Evolutionary conservation across 2,113 vertebrate species (phyloP), one percentile per base, ranked within the genome.

Genomic region (Cacatua alba): DNA sequence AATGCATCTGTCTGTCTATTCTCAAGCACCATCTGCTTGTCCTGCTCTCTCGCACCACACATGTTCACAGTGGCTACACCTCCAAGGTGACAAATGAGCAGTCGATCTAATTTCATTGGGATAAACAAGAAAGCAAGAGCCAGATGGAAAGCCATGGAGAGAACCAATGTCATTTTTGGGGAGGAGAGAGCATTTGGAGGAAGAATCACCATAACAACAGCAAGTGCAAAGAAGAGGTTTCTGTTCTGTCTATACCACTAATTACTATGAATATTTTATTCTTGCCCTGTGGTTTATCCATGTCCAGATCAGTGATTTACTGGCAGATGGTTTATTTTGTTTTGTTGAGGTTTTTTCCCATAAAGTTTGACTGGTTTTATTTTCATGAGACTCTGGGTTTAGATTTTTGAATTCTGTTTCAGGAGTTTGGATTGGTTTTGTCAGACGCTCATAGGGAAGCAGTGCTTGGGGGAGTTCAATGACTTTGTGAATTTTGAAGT

Each of bases 51-150:
- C 79, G 46, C 77, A 81, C 59, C 2, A 41, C 94, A 68, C 88
- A 94, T 91, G 85, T 96, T 96, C 91, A 5, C 88, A 90, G 82
- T 9, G 2, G 68, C 90, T 53, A 86, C 86, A 90, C 95, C 95
- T 96, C 94, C 35, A 35, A 94, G 94, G 95, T 97, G 97, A 98
- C 97, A 98, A 98, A 97, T 97, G 98, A 98, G 94, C 98, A 97
- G 96, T 97, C 74, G 10, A 94, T 92, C 87, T 97, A 85, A 97
- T 97, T 96, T 98, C 96, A 75, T 88, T 80, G 84, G 91, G 51
- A 80, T 96, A 97, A 86, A 94, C 92, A 95, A 87, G 86, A 95
- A 96, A 71, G 44, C 64, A 89, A 92, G 87, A 97, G 96, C 90
- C 98, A 98, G 97, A 98, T 98, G 97, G 98, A 91, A 97, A 91